Evolutionary conservation across 30 jellyfish, hydroid and myxozoan species (phyloP).

Genomic region (Rhopilema esculentum): DNA sequence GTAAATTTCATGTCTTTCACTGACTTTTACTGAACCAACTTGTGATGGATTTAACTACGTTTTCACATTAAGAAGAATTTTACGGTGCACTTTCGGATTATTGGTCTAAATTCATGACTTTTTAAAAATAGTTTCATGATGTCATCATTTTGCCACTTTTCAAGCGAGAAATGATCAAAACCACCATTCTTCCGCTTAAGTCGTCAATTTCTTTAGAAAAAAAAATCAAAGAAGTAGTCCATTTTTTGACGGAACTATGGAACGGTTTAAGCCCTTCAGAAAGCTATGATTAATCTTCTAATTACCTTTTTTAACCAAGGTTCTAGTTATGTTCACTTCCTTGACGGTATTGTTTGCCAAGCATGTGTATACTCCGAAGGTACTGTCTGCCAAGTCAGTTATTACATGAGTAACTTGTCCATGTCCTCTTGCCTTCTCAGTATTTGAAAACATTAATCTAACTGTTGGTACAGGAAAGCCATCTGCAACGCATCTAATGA

Average conservation of each 20-base stretch:
- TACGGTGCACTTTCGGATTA: no score
- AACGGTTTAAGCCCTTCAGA: not conserved
- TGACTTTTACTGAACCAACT: no score
- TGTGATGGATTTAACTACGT: no score
- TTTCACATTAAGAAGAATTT: no score
- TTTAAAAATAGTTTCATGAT: no score
- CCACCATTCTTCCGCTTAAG: no score
- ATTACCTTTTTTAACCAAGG: not conserved
- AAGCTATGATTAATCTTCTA: not conserved
- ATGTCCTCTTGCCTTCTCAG: not conserved
- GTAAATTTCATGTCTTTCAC: no score
- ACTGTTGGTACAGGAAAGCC: conserved; percentile 17
- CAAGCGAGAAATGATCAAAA: no score
- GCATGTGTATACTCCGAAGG: conserved; percentile 15
- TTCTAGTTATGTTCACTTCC: not conserved
- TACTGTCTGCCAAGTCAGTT: conserved; percentile 3
- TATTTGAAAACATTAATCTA: not conserved
- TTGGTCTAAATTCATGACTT: no score
- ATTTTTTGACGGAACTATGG: no score
- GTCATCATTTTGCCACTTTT: no score
- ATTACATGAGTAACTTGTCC: not conserved
- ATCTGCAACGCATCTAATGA: not conserved
- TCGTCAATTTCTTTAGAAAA: no score
- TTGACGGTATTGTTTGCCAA: not conserved
- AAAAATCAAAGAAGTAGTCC: not conserved